Conservation (phyloP, 2,797 vertebrate genomes). For the Neosilurus mollespiculum region DNA sequence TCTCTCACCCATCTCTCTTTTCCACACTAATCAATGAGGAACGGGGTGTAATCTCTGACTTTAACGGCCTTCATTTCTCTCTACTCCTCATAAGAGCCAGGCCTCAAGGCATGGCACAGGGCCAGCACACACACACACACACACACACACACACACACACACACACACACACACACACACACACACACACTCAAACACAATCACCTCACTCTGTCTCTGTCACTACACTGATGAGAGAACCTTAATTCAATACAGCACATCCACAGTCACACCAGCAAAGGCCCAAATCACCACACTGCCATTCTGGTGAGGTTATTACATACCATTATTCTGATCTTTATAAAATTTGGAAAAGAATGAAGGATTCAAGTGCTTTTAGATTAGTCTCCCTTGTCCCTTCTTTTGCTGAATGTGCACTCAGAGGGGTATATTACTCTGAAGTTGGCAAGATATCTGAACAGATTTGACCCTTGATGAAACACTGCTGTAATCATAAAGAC, state of each 20-base stretch:
- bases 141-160: slow-evolving; percentile 30
- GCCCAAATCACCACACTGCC: slow-evolving; percentile 15
- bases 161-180: slow-evolving; percentile 24
- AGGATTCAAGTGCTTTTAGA: not conserved
- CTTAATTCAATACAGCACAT: slow-evolving; percentile 36
- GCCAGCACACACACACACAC: slow-evolving; percentile 44
- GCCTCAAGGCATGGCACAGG: slow-evolving; percentile 52
- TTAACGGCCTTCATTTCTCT: slow-evolving; percentile 56
- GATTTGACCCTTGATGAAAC: slow-evolving; percentile 13
- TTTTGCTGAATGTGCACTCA: not conserved
- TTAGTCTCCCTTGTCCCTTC: not conserved
- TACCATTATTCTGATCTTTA: not conserved
- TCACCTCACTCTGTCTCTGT: slow-evolving; percentile 50
- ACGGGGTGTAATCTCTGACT: slow-evolving; percentile 49
- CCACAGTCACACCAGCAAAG: slow-evolving; percentile 13
- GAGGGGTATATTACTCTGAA: slow-evolving; percentile 3
- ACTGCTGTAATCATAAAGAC: not conserved
- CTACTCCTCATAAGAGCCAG: slow-evolving; percentile 44
- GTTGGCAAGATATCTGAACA: not conserved
- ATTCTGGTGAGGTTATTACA: slow-evolving; percentile 17
- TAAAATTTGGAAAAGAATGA: not conserved
- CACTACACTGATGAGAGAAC: slow-evolving; percentile 37
- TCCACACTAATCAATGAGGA: slow-evolving; percentile 65
- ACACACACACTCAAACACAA: not conserved
- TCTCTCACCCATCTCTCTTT: slow-evolving; percentile 24